Evolutionary conservation across 2,113 vertebrate genomes (phyloP).

Genomic region (Tauraco erythrolophus): DNA sequence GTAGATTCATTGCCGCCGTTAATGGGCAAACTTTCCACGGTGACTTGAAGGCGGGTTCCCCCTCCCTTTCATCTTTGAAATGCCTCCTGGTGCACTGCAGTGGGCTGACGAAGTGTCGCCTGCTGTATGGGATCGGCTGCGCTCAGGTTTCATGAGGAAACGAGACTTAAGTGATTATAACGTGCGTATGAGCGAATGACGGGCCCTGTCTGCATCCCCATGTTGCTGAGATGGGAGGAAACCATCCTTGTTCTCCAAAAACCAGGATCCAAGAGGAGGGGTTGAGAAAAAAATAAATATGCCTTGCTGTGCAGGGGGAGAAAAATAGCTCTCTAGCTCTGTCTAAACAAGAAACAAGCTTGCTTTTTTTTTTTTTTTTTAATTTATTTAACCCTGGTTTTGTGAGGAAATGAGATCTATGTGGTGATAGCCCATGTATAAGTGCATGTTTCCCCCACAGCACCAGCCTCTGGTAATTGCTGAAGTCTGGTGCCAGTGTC

Average conservation of each 20-base stretch:
- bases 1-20: background rate
- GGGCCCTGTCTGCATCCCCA: background rate
- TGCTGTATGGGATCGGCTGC: background rate
- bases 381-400: background rate
- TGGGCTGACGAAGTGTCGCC: background rate
- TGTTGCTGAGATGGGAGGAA: background rate
- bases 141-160: background rate
- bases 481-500: background rate
- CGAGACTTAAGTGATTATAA: background rate
- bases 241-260: background rate
- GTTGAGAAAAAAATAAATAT: background rate
- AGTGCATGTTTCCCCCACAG: background rate
- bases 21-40: background rate
- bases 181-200: rapidly evolving
- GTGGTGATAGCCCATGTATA: background rate
- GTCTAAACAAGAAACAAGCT: background rate
- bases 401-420: background rate
- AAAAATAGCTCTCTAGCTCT: background rate
- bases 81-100: background rate
- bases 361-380: too few species aligned
- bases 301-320: background rate
- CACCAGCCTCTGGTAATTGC: background rate
- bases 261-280: background rate
- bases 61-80: background rate
- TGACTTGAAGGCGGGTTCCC: background rate